Evolutionary conservation across 2,797 vertebrate species (phyloP).

Genomic region (Bryconaethiops microstoma): DNA sequence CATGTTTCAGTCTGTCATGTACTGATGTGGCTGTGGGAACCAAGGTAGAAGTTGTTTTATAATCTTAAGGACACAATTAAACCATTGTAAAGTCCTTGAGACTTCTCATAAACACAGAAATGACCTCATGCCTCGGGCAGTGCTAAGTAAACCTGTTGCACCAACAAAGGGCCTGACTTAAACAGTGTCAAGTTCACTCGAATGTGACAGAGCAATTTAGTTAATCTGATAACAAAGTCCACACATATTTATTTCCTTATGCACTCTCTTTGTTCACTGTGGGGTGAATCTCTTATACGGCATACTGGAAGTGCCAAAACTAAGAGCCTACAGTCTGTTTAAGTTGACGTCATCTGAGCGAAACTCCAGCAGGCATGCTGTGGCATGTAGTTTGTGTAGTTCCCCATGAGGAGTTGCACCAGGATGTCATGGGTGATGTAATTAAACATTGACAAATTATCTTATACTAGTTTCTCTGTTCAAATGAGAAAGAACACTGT

Average conservation of each 20-base stretch:
- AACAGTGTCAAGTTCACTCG: slow-evolving; percentile 16
- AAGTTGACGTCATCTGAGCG: slow-evolving; percentile 17
- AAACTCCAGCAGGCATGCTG: slow-evolving; percentile 27
- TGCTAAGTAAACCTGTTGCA: slow-evolving; percentile 27
- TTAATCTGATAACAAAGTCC: slow-evolving; percentile 33
- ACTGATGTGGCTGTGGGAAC: slow-evolving; percentile 9
- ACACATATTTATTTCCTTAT: slow-evolving; percentile 35
- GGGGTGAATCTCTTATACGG: background rate
- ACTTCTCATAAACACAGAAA: slow-evolving; percentile 4
- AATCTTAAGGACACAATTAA: slow-evolving; percentile 6
- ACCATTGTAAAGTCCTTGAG: slow-evolving; percentile 9
- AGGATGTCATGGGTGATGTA: slow-evolving; percentile 18
- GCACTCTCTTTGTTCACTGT: slow-evolving; percentile 5
- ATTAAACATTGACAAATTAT: slow-evolving; percentile 16
- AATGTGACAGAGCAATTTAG: slow-evolving; percentile 10
- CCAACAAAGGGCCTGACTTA: slow-evolving; percentile 8
- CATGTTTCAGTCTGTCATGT: background rate
- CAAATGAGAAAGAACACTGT: background rate
- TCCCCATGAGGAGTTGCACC: background rate
- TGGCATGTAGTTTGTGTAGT: slow-evolving; percentile 28
- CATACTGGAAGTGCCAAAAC: slow-evolving; percentile 19
- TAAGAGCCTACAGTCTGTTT: slow-evolving; percentile 3
- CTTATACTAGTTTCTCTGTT: too few relatives aligned
- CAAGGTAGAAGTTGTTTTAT: slow-evolving; percentile 10
- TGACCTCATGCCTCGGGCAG: slow-evolving; percentile 27